Base-by-base conservation (phyloP, 2,888 invertebrate genomes). In the Himalopsyche tibetana region DNA sequence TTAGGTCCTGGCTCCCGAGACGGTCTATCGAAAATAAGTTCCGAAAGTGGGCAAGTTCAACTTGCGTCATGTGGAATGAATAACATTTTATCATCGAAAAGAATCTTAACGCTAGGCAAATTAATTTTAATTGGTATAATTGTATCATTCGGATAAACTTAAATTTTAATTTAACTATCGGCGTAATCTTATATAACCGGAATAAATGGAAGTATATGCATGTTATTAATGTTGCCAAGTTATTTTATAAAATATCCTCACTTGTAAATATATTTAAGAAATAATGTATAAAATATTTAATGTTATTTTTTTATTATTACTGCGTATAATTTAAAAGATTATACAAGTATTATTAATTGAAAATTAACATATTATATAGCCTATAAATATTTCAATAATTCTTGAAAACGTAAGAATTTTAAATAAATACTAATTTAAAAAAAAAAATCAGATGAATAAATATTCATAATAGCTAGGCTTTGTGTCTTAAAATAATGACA, bases 1-100 rank as follows among this genome's bases (percentile, higher is more conserved):
- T 79, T 85, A 2, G 85, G 85, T 36, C 56, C 80, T 12, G 63
- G 79, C 12, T 55, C 84, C 5, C 84, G 87, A 36, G 88, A 88
- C 28, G 55, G 82, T 69, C 85, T 84, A 17, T 55, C 74, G 4
- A 87, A 86, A 79, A 56, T 84, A 42, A 84, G 84, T 6, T 55
- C 63, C 2, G 87, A 87, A n/a, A 55, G 79, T 19, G 82, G 87
- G 12, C 87, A 83, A 55, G 80, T 85, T 11, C 83, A 63, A 8
- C 74, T 86, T n/a, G 74, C 87, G 8, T 74, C 85, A 28, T 82
- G 85, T 4, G 87, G 87, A 40, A 82, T 15, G 28, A 63, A 11
- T 63, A 19, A n/a, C 8, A 63, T 63, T 28, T 11, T 63, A 28
- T 63, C n/a, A n/a, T 63, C 28, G 63, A 63, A 63, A 63, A 28